A percentile compares a stretch with the other conserved stretches of the same genome.
Conservation (phyloP, 1,140 invertebrate species). For the Ylistrum balloti region DNA sequence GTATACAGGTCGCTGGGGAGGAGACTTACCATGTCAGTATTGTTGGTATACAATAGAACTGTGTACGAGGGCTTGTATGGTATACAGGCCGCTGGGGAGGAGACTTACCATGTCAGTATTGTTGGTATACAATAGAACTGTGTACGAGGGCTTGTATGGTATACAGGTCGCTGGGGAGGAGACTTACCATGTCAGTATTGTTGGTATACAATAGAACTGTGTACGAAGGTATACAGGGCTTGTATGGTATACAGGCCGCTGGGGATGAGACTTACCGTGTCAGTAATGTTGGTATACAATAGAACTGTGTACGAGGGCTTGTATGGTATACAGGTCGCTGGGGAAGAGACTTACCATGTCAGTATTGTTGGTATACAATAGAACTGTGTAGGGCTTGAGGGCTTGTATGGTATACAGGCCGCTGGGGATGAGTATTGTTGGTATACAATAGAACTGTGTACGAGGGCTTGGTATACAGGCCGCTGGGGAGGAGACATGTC, state of each 20-base stretch:
- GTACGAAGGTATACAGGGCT: neutral
- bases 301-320: neutral
- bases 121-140: neutral
- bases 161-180: neutral
- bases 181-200: neutral
- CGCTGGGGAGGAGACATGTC: no score
- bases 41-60: no score
- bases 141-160: neutral
- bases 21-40: no score
- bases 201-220: neutral
- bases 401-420: neutral
- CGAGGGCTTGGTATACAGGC: neutral
- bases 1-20: no score
- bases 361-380: neutral
- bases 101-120: neutral
- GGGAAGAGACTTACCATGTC: constrained; percentile 44
- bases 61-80: neutral
- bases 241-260: neutral
- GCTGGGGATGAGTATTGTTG: no score
- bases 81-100: neutral
- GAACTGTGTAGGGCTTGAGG: neutral
- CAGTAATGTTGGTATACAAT: neutral
- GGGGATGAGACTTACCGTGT: neutral
- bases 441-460: neutral
- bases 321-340: neutral